A percentile compares a stretch with the other conserved stretches of the same genome.
Evolutionary conservation across 2,113 vertebrate genomes (phyloP).

Genomic region (Xyrauchen texanus): DNA sequence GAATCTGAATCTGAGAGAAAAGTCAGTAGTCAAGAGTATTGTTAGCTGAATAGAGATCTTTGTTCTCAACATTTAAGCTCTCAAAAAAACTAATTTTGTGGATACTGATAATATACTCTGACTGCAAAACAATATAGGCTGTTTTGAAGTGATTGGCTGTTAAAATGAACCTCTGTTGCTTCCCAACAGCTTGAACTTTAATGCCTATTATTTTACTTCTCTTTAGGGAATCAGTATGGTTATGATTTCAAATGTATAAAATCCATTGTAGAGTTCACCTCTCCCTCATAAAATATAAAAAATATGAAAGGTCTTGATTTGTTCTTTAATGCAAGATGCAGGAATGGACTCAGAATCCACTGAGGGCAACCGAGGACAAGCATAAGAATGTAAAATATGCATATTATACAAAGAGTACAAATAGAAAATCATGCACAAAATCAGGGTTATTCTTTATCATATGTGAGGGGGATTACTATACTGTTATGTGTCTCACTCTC

Average conservation of each 20-base stretch:
- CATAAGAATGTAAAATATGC: not conserved
- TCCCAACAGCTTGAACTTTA: not conserved
- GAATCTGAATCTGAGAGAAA: not conserved
- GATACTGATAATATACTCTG: not conserved
- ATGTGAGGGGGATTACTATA: slow-evolving; percentile 33
- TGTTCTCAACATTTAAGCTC: not conserved
- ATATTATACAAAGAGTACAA: not conserved
- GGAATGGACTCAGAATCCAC: too few species aligned
- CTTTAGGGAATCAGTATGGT: not conserved
- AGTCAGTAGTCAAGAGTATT: not conserved
- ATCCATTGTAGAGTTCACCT: not conserved
- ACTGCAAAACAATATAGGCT: not conserved
- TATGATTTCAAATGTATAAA: not conserved
- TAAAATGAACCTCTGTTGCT: not conserved
- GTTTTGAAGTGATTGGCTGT: not conserved
- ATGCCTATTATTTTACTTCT: not conserved
- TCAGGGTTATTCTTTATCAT: not conserved
- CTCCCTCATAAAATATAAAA: too few species aligned
- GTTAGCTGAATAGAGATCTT: not conserved
- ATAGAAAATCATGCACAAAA: slow-evolving; percentile 8
- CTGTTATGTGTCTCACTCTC: not conserved
- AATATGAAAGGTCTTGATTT: not conserved
- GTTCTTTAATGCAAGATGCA: too few species aligned
- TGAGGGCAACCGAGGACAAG: not conserved
- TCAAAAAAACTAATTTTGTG: not conserved